Conservation (phyloP, 2,113 vertebrate genomes). For the Salvelinus sp. region DNA sequence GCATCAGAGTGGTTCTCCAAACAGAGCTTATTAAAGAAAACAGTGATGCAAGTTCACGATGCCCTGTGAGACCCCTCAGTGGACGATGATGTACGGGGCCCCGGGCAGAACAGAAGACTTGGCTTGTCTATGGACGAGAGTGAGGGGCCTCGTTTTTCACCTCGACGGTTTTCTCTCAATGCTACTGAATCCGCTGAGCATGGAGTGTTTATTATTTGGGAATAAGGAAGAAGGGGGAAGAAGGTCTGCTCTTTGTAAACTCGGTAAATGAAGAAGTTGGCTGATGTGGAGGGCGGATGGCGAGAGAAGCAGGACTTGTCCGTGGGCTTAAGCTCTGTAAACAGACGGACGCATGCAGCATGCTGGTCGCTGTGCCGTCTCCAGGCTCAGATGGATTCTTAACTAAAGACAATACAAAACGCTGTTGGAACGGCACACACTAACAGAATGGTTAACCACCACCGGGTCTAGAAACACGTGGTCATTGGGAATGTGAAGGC, state of each 20-base stretch:
- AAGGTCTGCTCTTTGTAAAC: slow-evolving; percentile 66
- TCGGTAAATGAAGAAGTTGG: slow-evolving; percentile 76
- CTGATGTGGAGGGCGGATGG: slow-evolving; percentile 57
- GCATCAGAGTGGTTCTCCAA: slow-evolving; percentile 58
- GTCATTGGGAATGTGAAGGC: slow-evolving; percentile 25
- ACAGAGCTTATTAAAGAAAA: slow-evolving; percentile 76
- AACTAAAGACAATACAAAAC: slow-evolving; percentile 54
- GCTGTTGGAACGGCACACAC: slow-evolving; percentile 54
- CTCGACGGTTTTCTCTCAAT: slow-evolving; percentile 57
- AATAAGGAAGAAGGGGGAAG: slow-evolving; percentile 42
- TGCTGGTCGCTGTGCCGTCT: slow-evolving; percentile 46
- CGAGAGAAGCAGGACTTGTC: slow-evolving; percentile 62
- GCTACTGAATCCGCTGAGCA: slow-evolving; percentile 55
- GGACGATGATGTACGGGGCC: slow-evolving; percentile 47
- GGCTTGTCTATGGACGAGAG: slow-evolving; percentile 43
- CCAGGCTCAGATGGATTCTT: slow-evolving; percentile 60
- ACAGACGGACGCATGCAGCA: slow-evolving; percentile 72
- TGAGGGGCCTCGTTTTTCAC: slow-evolving; percentile 64
- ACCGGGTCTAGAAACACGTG: too few relatives aligned
- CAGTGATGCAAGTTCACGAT: slow-evolving; percentile 65
- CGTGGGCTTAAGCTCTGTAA: slow-evolving; percentile 80
- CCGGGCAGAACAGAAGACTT: slow-evolving; percentile 43
- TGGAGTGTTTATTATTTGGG: slow-evolving; percentile 60
- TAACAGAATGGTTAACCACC: slow-evolving; percentile 40
- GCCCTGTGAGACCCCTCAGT: slow-evolving; percentile 51